A percentile compares a stretch with the other conserved stretches of the same genome.
These are phyloP conservation scores for Pterostichus niger DNA, from an alignment of 2,888 invertebrate genomes.

Conservation along the genomic window DNA sequence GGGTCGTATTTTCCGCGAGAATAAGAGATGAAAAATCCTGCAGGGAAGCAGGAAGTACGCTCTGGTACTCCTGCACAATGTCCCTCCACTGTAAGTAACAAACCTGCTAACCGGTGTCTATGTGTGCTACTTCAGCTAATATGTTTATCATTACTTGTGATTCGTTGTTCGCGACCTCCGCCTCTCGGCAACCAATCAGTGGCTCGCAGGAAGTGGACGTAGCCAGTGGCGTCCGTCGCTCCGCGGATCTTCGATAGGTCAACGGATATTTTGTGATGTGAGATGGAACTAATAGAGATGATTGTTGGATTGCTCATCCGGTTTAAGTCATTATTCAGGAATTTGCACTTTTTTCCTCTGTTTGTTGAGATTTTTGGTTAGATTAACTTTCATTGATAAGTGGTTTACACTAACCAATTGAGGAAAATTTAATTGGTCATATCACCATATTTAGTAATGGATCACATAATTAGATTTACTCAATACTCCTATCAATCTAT, in stretches of 20 bases:
- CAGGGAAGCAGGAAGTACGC: slow-evolving; percentile 54
- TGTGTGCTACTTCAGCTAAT: slow-evolving; percentile 64
- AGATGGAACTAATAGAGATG: slow-evolving; percentile 59
- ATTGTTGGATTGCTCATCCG: slow-evolving; percentile 38
- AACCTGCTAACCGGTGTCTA: slow-evolving; percentile 6
- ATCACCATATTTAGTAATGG: slow-evolving; percentile 14
- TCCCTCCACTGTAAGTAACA: slow-evolving; percentile 46
- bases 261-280: slow-evolving; percentile 53
- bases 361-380: slow-evolving; percentile 19
- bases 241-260: slow-evolving; percentile 37
- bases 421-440: slow-evolving; percentile 14
- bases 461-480: too few relatives aligned
- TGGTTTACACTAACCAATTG: background rate
- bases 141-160: slow-evolving; percentile 63
- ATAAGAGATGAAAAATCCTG: slow-evolving; percentile 63
- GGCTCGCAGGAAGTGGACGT: slow-evolving; percentile 35
- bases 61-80: slow-evolving; percentile 55
- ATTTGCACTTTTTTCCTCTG: slow-evolving; percentile 26
- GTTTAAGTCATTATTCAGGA: slow-evolving; percentile 58
- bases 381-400: background rate
- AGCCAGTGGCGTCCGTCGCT: slow-evolving; percentile 11
- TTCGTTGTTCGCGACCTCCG: slow-evolving; percentile 47
- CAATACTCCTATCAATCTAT: too few relatives aligned
- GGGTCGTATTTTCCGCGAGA: slow-evolving; percentile 16
- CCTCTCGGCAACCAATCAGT: slow-evolving; percentile 19